Percentiles rank a stretch among this genome's conserved stretches.
Conservation (phyloP, 2,888 invertebrate species). For the Acrobeloides nanus region DNA sequence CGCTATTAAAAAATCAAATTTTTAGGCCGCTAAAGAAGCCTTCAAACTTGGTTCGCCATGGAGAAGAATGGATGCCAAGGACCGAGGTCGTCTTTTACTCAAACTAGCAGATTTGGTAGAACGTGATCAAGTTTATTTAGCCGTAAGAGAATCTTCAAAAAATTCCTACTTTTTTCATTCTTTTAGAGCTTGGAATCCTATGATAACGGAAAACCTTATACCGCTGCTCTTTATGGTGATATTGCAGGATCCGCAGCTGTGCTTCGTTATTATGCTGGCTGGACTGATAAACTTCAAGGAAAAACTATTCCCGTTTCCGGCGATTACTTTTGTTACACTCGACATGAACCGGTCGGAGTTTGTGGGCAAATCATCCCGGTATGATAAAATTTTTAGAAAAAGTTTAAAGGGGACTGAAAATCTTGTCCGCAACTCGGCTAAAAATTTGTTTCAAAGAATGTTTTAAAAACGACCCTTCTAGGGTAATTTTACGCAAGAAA, state of each 20-base stretch:
- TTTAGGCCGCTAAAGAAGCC: constrained; percentile 22
- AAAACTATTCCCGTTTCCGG: constrained; percentile 68
- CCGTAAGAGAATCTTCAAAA: constrained; percentile 44
- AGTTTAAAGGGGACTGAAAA: no score
- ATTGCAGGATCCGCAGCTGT: no score
- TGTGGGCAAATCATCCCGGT: constrained; percentile 61
- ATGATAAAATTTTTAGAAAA: no score
- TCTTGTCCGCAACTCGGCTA: no score
- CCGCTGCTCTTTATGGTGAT: constrained; percentile 7
- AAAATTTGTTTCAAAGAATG: no score
- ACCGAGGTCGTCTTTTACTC: constrained; percentile 59
- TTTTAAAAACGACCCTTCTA: no score
- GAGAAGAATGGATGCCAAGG: constrained; percentile 62
- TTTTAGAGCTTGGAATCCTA: constrained; percentile 72
- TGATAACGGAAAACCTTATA: constrained; percentile 64
- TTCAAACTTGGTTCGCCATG: constrained; percentile 52
- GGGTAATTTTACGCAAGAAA: no score
- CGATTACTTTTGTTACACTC: constrained; percentile 53
- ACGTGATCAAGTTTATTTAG: constrained; percentile 59
- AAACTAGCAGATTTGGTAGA: constrained; percentile 61
- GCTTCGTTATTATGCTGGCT: constrained; percentile 69
- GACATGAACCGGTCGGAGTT: constrained; percentile 64
- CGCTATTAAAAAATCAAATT: no score
- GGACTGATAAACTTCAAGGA: constrained; percentile 78
- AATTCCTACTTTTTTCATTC: no score